Conservation (phyloP, 1,140 invertebrate species). For the Cydia fagiglandana region DNA sequence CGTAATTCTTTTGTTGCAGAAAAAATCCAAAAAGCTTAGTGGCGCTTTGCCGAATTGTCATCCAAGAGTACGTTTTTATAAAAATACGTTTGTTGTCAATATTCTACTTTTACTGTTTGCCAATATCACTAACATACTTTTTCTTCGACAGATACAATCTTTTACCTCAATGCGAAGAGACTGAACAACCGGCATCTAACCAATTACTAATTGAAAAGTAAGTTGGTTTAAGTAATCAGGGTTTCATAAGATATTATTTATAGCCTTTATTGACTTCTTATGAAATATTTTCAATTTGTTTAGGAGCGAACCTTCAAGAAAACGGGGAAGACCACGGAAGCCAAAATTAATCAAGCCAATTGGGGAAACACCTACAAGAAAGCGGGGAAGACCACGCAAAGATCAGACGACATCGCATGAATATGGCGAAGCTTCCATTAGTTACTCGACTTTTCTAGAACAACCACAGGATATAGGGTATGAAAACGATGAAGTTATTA, state of each 20-base stretch:
- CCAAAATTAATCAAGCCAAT: not conserved
- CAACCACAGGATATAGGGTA: not conserved
- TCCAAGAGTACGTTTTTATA: not conserved
- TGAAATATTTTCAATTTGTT: not conserved
- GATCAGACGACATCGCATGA: not conserved
- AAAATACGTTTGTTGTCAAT: not conserved
- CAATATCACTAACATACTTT: not conserved
- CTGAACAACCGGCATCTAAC: not conserved
- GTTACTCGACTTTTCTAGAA: not conserved
- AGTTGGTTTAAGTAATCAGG: not conserved
- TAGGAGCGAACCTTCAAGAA: not conserved
- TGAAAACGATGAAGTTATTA: not conserved
- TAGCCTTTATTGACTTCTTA: not conserved
- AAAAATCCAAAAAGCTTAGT: not conserved
- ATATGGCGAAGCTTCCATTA: not conserved
- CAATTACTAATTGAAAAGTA: not conserved
- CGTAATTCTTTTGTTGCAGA: not conserved
- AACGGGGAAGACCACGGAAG: not conserved
- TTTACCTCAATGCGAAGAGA: conserved; percentile 13
- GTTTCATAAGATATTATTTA: not conserved
- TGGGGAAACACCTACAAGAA: not conserved
- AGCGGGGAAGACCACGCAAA: not conserved
- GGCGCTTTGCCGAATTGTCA: not conserved
- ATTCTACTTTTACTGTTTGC: not conserved
- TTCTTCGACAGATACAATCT: conserved; percentile 16